Percentiles rank a stretch among this genome's conserved stretches.
phyloP scores from a whole-genome alignment of 2,113 vertebrate species.

The Eolophus roseicapilla region DNA sequence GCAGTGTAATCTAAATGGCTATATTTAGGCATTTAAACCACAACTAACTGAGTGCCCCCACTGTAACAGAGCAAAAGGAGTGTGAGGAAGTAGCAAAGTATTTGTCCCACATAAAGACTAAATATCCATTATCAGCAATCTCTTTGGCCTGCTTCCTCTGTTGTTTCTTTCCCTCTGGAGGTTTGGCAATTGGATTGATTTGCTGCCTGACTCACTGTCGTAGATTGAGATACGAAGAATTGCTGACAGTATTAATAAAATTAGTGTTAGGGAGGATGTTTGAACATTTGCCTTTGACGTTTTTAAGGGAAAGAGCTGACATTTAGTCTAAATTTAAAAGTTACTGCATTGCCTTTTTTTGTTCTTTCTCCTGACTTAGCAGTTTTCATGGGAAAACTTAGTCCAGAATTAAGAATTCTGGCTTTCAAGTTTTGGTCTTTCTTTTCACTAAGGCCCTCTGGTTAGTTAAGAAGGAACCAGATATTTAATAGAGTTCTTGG shows the following conservation, averaged over 20 bases:
- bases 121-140: constrained; percentile 49
- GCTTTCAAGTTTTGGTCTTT: background rate
- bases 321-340: constrained; percentile 38
- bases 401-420: background rate
- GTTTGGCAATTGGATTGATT: constrained; percentile 43
- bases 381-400: background rate
- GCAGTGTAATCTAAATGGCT: background rate
- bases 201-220: constrained; percentile 60
- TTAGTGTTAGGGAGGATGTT: constrained; percentile 42
- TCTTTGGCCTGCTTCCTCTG: constrained; percentile 43
- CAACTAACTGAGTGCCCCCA: background rate
- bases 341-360: background rate
- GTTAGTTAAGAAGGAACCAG: background rate
- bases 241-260: constrained; percentile 62
- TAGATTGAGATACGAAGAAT: constrained; percentile 49
- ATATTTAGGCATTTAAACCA: constrained; percentile 11
- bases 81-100: constrained; percentile 56
- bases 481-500: background rate
- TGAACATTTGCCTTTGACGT: constrained; percentile 32
- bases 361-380: background rate
- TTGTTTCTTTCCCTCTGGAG: constrained; percentile 53
- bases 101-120: constrained; percentile 54
- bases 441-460: background rate
- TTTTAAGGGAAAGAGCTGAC: constrained; percentile 51
- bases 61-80: constrained; percentile 5